Evolutionary conservation across 1,140 invertebrate species (phyloP), one percentile per base, ranked within the genome.

Genomic region (Drosophila ohnishii): DNA sequence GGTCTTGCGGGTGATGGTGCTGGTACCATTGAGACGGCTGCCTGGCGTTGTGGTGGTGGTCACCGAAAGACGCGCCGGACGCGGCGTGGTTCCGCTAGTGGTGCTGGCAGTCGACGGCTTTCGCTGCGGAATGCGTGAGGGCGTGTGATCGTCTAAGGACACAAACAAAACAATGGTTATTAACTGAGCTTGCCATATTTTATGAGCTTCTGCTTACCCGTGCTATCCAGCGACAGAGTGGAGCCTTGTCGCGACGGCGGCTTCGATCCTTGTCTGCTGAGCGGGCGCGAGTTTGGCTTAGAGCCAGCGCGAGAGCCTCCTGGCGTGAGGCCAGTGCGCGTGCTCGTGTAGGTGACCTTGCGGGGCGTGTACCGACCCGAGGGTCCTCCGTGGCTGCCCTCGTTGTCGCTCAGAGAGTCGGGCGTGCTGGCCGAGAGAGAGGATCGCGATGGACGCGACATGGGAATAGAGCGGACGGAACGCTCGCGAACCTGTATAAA

Each of bases 231-330:
- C 22, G 97, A 98, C 48, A 97, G 94, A 81, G 97, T 97, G 35
- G 98, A 99, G 67, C 97, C 97, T 88, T 98, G 96, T 87, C 97
- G 95, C 89, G 97, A 98, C 22, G 97, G 96, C 78, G 97, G 97
- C 92, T 97, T 97, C 37, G 96, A 96, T 45, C 96, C 95, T 73
- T 95, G 94, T 83, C 97, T 94, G 80, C 96, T 97, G 37, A 95
- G 94, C 53, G 96, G 95, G 82, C 96, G 93, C 45, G 96, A 97
- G 39, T 95, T 94, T 45, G 96, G 95, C 90, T 95, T 93, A 47
- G 94, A 95, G 61, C 94, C 93, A 58, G 93, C 94, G 75, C 96
- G 93, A 60, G 96, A 97, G 16, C 95, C 94, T 67, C 94, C 94
- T 14, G 94, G 94, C 53, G 94, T 95, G 74, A 94, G 86, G 22